Percentiles rank a stretch among this genome's conserved stretches.
These are phyloP conservation scores for Pseudococcus longispinus DNA, from an alignment of 2,888 invertebrate species.

Conservation along the genomic window DNA sequence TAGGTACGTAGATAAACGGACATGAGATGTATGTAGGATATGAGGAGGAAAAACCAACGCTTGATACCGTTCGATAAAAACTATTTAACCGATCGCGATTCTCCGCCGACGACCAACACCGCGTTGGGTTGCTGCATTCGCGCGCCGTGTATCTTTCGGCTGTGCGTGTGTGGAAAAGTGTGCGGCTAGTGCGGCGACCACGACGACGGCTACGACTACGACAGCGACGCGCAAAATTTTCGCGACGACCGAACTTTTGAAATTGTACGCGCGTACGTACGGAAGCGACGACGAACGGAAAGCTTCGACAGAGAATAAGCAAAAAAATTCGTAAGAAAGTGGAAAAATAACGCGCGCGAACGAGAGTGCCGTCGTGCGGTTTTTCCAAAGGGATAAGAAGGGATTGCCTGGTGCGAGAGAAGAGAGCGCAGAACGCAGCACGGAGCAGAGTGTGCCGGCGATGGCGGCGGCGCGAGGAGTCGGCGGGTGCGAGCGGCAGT, in stretches of 20 bases:
- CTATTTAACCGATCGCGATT: constrained; percentile 14
- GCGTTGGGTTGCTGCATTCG: background rate
- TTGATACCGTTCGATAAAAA: background rate
- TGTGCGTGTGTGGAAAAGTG: background rate
- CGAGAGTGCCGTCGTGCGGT: constrained; percentile 53
- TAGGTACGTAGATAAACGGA: background rate
- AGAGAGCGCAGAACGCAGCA: constrained; percentile 59
- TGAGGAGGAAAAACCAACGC: background rate
- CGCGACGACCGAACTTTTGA: background rate
- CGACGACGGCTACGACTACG: background rate
- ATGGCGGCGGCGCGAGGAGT: constrained; percentile 63
- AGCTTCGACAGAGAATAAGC: constrained; percentile 39
- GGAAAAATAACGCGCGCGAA: constrained; percentile 52
- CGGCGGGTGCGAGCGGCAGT: constrained; percentile 62
- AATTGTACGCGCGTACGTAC: background rate
- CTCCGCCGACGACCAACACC: background rate
- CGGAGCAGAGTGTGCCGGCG: constrained; percentile 61
- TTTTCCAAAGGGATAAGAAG: constrained; percentile 46
- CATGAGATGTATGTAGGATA: background rate
- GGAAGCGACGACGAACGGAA: constrained; percentile 40
- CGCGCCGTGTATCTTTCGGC: background rate
- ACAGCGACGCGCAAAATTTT: constrained; percentile 6
- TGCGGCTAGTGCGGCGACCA: background rate
- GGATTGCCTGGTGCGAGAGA: constrained; percentile 57
- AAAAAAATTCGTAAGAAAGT: constrained; percentile 50